Conservation (phyloP, 2,888 invertebrate genomes). For the Folsomia candida region DNA sequence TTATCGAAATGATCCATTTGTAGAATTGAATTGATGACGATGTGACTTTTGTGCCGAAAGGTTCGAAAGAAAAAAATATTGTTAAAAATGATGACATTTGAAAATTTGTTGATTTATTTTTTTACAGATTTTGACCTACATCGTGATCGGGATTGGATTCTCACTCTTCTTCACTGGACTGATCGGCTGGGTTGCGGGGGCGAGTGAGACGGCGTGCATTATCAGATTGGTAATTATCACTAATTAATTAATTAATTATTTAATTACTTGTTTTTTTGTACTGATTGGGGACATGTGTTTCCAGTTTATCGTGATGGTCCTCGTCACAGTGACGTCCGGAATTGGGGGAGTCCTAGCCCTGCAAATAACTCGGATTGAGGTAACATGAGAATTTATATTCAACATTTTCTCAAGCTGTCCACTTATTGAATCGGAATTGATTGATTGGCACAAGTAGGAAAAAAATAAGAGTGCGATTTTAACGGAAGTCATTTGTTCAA, state of each 20-base stretch:
- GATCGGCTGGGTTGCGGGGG: constrained; percentile 53
- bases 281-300: constrained; percentile 9
- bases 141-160: constrained; percentile 53
- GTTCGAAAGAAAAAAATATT: no score
- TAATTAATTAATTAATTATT: not conserved
- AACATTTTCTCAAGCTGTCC: not conserved
- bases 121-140: constrained; percentile 54
- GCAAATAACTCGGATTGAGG: constrained; percentile 52
- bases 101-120: no score
- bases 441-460: not conserved
- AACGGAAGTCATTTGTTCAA: not conserved
- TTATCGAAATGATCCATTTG: no score
- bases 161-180: constrained; percentile 53
- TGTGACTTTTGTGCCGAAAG: no score
- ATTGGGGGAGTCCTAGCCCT: constrained; percentile 54
- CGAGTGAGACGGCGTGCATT: constrained; percentile 52
- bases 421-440: not conserved
- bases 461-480: not conserved
- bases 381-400: constrained; percentile 37
- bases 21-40: no score
- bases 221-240: constrained; percentile 50
- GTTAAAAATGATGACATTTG: no score
- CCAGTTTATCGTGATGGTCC: constrained; percentile 53
- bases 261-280: not conserved
- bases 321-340: constrained; percentile 53